phyloP scores from a whole-genome alignment of 2,113 vertebrate genomes.

The Excalfactoria chinensis region DNA sequence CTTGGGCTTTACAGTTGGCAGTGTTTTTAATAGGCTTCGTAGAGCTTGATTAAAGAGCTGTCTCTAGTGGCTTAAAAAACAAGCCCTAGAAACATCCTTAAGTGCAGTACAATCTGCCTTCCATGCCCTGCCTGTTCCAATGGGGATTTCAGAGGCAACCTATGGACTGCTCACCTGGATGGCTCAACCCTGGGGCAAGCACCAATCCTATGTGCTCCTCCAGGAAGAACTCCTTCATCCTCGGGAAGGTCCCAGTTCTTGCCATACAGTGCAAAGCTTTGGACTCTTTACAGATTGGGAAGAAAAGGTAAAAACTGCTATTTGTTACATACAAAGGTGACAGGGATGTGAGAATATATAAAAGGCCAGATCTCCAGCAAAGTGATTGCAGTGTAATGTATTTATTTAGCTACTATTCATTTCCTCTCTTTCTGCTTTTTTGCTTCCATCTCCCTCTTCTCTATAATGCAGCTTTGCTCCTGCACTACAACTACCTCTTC shows the following conservation, averaged over 20 bases:
- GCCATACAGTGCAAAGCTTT: not conserved
- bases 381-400: not conserved
- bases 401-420: not conserved
- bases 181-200: not conserved
- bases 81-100: not conserved
- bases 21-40: not conserved
- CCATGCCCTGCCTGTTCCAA: not conserved
- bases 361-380: not conserved
- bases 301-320: not conserved
- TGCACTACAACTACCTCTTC: not conserved
- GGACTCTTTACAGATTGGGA: not conserved
- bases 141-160: accelerated
- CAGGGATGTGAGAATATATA: not conserved
- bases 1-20: not conserved
- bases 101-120: not conserved
- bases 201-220: not conserved
- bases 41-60: not conserved
- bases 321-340: not conserved
- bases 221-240: not conserved
- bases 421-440: not conserved
- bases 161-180: not conserved
- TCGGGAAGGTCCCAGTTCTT: not conserved
- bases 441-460: not conserved
- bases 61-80: not conserved
- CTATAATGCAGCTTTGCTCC: not conserved